Conservation (phyloP, 2,888 invertebrate genomes). For the Deilephila elpenor region DNA sequence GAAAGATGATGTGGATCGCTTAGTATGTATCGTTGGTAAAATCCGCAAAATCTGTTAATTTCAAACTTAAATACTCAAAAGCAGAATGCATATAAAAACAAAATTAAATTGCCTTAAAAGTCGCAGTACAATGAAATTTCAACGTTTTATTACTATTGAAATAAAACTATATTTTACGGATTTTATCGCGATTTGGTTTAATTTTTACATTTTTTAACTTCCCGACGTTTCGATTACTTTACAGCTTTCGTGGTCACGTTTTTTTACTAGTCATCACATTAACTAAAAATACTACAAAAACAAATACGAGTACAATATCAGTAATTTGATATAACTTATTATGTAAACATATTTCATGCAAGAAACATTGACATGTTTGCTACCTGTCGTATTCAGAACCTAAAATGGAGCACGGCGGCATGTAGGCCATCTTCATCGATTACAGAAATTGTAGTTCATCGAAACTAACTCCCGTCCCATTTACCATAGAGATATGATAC, state of each 20-base stretch:
- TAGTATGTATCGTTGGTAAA: too few species aligned
- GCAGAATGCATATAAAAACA: too few species aligned
- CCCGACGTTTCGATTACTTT: too few species aligned
- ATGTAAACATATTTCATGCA: neutral
- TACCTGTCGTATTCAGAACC: constrained; percentile 19
- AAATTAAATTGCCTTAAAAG: too few species aligned
- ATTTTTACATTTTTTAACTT: too few species aligned
- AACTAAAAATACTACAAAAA: neutral
- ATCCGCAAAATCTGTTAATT: too few species aligned
- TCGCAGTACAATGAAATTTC: neutral
- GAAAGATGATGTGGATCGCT: too few species aligned
- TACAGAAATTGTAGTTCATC: constrained; percentile 21
- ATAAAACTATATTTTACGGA: too few species aligned
- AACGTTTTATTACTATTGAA: neutral
- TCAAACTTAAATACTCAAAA: too few species aligned
- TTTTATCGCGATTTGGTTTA: too few species aligned
- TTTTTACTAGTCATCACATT: too few species aligned
- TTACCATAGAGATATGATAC: neutral
- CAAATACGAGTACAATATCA: neutral
- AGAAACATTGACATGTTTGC: neutral
- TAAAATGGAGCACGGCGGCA: constrained; percentile 13
- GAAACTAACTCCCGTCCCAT: constrained; percentile 3
- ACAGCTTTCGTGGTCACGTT: too few species aligned
- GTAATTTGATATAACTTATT: neutral
- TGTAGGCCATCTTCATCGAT: constrained; percentile 25